Evolutionary conservation across 2,113 vertebrate genomes (phyloP).

Genomic region (Nestor notabilis): DNA sequence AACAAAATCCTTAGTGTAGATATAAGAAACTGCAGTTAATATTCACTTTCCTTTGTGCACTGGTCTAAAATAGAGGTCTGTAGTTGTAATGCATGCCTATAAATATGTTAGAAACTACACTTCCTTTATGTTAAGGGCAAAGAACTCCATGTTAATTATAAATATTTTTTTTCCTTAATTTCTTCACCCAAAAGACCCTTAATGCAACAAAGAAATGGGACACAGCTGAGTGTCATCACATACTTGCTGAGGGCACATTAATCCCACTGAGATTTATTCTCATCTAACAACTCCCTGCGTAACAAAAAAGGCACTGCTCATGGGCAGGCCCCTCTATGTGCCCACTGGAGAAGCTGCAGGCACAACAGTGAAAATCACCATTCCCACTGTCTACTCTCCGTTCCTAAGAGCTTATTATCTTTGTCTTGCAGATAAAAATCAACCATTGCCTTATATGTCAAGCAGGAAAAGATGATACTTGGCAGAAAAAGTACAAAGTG

Average conservation of each 20-base stretch:
- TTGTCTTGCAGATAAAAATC: slow-evolving; percentile 13
- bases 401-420: neutral
- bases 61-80: neutral
- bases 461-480: neutral
- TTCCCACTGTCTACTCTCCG: neutral
- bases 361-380: neutral
- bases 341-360: neutral
- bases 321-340: neutral
- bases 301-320: neutral
- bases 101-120: neutral
- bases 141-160: neutral
- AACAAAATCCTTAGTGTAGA: neutral
- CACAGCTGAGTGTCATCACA: neutral
- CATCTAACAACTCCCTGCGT: neutral
- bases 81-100: neutral
- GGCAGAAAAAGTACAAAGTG: neutral
- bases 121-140: neutral
- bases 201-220: neutral
- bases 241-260: neutral
- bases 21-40: neutral
- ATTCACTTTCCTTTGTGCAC: neutral
- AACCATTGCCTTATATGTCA: neutral
- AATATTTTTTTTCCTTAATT: neutral
- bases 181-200: neutral
- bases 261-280: neutral